Evolutionary conservation across 2,797 vertebrate species (phyloP), one percentile per base, ranked within the genome.

Genomic region (Cetoscarus ocellatus): DNA sequence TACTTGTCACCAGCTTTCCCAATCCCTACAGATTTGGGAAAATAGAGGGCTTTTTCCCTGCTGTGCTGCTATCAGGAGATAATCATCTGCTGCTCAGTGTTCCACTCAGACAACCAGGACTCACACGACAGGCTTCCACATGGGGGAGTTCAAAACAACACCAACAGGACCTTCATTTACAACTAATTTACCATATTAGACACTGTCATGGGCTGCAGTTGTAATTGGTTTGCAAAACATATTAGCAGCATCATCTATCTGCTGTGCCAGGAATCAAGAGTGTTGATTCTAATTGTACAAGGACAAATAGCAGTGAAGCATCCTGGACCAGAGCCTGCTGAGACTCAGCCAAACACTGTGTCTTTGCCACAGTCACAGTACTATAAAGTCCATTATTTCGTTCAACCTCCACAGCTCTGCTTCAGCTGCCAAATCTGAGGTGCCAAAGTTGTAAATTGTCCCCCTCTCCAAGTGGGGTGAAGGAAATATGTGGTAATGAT

Each of bases 51-150:
- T 74, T 79, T 83, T 82, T 67, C 80, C 90, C 89, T 71, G 87
- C 90, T 90, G 89, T 82, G 89, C 78, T 12, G 55, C 89, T 80
- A 93, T 88, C 88, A 93, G 87, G 86, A 88, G 80, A 90, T 91
- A 87, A 93, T 94, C 90, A 93, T 92, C 83, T 82, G 80, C 84
- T 90, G 86, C 75, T 92, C 84, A 87, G 81, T 70, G 90, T 88
- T 91, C 80, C 90, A 90, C 83, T 59, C 54, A 82, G 75, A 88
- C 85, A 87, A 86, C 65, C 86, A 68, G 82, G 67, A 74, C 61
- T 42, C 38, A 61, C 68, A 77, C 84, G 69, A 89, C 86, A 82
- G 54, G 73, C 87, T 55, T 74, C 71, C 84, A 82, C 78, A 79
- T 80, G 72, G 72, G 79, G 73, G 72, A 62, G 67, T 56, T 47